Base-by-base conservation (phyloP, 2,888 invertebrate genomes). In the Melanophora roralis region DNA sequence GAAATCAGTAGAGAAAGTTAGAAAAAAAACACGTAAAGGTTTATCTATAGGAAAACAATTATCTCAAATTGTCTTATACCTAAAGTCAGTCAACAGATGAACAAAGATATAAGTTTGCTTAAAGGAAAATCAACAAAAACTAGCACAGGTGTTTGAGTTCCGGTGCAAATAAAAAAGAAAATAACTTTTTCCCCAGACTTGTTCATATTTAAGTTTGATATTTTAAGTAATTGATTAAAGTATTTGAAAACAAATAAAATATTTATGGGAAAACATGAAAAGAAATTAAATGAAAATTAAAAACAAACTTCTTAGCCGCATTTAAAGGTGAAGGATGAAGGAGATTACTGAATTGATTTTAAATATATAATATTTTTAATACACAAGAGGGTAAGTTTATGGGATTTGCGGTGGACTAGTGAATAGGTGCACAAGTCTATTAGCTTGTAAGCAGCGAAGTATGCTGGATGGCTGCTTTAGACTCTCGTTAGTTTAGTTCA, bases 31-130 rank as follows among this genome's bases (percentile, higher is more conserved):
- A 27, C 3, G 6, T 69, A 16, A 64, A 43, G 64, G 69, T 65
- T 80, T 72, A 80, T 71, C 76, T 73, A 76, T 76, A 73, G 64
- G 59, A 73, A 80, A 80, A 76, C 76, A 80, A 80, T 80, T 80
- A 80, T 59, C 45, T 55, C 51, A 73, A 67, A 72, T 72, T 72
- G 59, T 45, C 19, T 69, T 64, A 49, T 43, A 32, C 47, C 47
- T 32, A 21, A n/a, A 27, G 57, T 57, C 47, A 64, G 34, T 27
- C 27, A 43, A 32, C 49, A 38, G 53, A 14, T 43, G 14, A 67
- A 43, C 16, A 43, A 12, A 43, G 6, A n/a, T 27, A 12, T 4
- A 53, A 38, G 19, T 40, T 65, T 19, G 36, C 14, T 45, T 27
- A n/a, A 62, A 12, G 27, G 23, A 67, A 53, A 55, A 27, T 19